Conservation (phyloP, 2,888 invertebrate species). For the Elegia similella region DNA sequence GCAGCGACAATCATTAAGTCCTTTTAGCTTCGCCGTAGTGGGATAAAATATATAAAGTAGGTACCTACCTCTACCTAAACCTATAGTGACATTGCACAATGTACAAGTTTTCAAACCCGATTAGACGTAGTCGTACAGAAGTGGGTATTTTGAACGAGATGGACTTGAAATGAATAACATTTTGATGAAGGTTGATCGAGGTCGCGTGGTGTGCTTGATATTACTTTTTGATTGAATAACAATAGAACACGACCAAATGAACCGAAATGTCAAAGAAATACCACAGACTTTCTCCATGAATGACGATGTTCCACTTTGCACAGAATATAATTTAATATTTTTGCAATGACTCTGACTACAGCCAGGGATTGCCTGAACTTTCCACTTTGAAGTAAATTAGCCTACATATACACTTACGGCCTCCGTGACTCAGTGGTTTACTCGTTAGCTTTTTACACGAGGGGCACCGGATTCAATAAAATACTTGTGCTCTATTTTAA, state of each 20-base stretch:
- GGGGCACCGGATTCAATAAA: too few species aligned
- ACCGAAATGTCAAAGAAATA: conserved; percentile 18
- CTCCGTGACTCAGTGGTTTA: too few species aligned
- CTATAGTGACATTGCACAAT: too few species aligned
- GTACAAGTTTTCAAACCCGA: too few species aligned
- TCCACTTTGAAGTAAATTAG: not conserved
- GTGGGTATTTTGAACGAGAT: not conserved
- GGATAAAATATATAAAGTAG: too few species aligned
- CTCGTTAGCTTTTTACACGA: too few species aligned
- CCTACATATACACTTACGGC: too few species aligned
- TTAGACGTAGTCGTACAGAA: too few species aligned
- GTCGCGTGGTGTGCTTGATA: conserved; percentile 10
- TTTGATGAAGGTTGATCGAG: conserved; percentile 12
- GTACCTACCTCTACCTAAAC: too few species aligned
- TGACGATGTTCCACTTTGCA: conserved; percentile 19
- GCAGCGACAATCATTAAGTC: too few species aligned
- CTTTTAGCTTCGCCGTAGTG: too few species aligned
- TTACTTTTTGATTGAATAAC: conserved; percentile 31
- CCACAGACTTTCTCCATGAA: conserved; percentile 22
- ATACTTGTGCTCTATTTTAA: too few species aligned
- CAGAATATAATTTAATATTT: conserved; percentile 5
- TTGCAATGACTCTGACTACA: conserved; percentile 2
- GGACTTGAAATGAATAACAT: not conserved
- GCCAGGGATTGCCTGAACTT: not conserved
- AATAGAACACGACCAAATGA: conserved; percentile 28